Base-by-base conservation (phyloP, 2,888 invertebrate genomes). In the Cordilura impudica region DNA sequence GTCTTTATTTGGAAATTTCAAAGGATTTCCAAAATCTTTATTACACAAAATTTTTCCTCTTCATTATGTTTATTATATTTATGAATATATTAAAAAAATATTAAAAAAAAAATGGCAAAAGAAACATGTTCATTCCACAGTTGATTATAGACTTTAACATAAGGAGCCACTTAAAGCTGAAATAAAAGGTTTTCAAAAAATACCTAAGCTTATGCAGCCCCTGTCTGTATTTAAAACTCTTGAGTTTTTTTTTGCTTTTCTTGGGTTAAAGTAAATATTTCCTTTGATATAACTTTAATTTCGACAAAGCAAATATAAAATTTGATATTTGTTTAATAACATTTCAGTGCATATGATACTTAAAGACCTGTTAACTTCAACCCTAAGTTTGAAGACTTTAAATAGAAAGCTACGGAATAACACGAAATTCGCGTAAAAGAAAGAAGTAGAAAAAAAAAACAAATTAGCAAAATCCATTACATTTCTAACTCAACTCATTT, bases 381-480 rank as follows among this genome's bases (percentile, higher is more conserved):
- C 63, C 51, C 10, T 35, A 35, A 12, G 49, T 6, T 43, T 18
- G 8, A 2, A 47, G 45, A 47, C 8, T 39, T n/a, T n/a, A 47
- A 47, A 18, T 18, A 1, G 3, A 47, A 47, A 16, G 65, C 7
- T 29, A 26, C 10, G 21, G 7, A 4, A n/a, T 23, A 58, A 39
- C 54, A 23, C 6, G 14, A 56, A 51, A 65, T 67, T 63, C 56
- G 75, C 67, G 51, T 56, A 73, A 71, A 67, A 54, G 18, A 29
- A 29, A 67, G 51, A 61, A 73, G 67, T 63, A 49, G 31, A 43
- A 39, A 31, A 49, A 39, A 16, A 73, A 74, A 72, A 72, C 63
- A 79, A 79, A 79, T 79, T 79, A 75, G 71, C 71, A 58, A 72
- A 79, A 79, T 71, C 79, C 75, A 79, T 79, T 79, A 75, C 71